These are phyloP conservation scores for Suncus etruscus DNA, from an alignment of 2,113 vertebrate genomes.

Conservation along the genomic window DNA sequence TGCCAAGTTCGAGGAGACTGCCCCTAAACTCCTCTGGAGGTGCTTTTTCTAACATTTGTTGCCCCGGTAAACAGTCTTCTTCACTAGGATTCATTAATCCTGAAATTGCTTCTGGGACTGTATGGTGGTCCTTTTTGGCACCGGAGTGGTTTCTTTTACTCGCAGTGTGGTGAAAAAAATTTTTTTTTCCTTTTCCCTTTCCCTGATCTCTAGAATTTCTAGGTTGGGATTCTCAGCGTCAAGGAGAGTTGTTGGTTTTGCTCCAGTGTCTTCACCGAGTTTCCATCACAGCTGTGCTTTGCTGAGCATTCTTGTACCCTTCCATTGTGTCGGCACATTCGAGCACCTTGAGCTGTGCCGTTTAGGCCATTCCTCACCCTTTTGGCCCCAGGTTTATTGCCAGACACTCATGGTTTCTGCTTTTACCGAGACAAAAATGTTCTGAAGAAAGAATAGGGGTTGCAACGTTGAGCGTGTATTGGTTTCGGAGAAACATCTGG, in stretches of 20 bases:
- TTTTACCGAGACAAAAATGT: neutral
- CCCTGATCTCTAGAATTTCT: neutral
- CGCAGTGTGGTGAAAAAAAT: neutral
- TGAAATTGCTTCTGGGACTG: conserved; percentile 46
- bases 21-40: conserved; percentile 57
- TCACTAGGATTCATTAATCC: conserved; percentile 54
- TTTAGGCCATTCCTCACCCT: neutral
- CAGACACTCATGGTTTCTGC: neutral
- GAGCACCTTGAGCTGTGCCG: neutral
- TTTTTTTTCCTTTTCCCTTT: neutral
- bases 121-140: conserved; percentile 50
- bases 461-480: neutral
- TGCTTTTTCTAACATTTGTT: conserved; percentile 72
- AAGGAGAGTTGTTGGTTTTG: neutral
- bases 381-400: neutral
- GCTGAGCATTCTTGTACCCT: neutral
- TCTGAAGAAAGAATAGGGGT: too few species aligned
- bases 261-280: neutral
- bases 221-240: neutral
- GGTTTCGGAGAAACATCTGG: neutral
- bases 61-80: conserved; percentile 65
- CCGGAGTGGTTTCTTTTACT: conserved; percentile 9
- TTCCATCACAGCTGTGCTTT: neutral
- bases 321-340: too few species aligned
- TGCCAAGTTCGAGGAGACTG: neutral